Base-by-base conservation (phyloP, 2,113 vertebrate genomes). In the Rhynchopsitta pachyrhyncha region DNA sequence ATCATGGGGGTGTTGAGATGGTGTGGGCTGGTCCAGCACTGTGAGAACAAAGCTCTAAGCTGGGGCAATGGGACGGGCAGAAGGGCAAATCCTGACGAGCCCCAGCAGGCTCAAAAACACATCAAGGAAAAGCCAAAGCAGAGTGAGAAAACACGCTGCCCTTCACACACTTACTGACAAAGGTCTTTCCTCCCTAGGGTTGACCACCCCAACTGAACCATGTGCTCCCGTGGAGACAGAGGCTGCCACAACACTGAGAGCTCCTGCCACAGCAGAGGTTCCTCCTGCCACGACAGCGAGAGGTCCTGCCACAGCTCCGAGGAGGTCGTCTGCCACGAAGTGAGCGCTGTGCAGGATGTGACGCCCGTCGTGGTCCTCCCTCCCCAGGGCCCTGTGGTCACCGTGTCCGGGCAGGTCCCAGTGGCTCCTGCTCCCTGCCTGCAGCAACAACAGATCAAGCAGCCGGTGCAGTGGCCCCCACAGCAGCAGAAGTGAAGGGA, bases 401-500 rank as follows among this genome's bases (percentile, higher is more conserved):
- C 47, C 0, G 62, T 59, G 7, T 18, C 42, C 0, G 89, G 55
- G 5, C 92, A 96, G 80, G 91, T 67, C 71, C 49, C 96, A 0
- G 7, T 83, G 86, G 42, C 76, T 31, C 90, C 84, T 1, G 69
- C 24, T 2, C 95, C 96, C 2, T 97, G 93, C 83, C 96, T 96
- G 80, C 96, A 96, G 89, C 96, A 96, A 44, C 96, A 97, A 88
- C 96, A 97, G 96, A 75, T 96, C 95, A 96, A 97, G 96, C 96
- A 96, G 85, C 92, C 95, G 0, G 69, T n/a, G 69, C 93, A 93
- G 82, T 97, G 96, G 96, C 96, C 96, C 10, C 93, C 80, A 0
- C 96, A 97, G 82, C 86, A 97, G 75, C 88, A 97, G 66, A 96
- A 96, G 80, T 97, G 95, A 96, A 9, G 20, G 5, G 31, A 4